A percentile compares a stretch with the other conserved stretches of the same genome.
These are phyloP conservation scores for Hypsibius dujardini DNA, from an alignment of 1,140 invertebrate species.

Conservation along the genomic window DNA sequence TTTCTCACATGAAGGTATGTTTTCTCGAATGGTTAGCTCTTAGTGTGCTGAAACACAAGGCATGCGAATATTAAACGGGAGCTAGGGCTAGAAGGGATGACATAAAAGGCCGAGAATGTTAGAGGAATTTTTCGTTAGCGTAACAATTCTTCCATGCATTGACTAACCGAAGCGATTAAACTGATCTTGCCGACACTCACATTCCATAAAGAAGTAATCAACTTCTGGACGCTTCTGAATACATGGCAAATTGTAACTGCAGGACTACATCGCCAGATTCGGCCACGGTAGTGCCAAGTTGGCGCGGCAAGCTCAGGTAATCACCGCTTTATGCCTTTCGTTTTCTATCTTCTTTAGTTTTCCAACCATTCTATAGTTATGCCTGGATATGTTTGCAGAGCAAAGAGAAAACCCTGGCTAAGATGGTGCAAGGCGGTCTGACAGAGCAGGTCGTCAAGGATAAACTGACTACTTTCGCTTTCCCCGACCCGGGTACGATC, in stretches of 20 bases:
- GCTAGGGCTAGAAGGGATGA: no score
- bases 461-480: constrained; percentile 62
- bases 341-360: no score
- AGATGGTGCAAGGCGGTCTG: constrained; percentile 92
- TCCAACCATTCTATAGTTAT: no score
- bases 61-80: no score
- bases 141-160: constrained; percentile 5
- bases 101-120: constrained; percentile 32
- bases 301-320: constrained; percentile 90
- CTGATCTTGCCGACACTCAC: no score
- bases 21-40: no score
- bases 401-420: constrained; percentile 95
- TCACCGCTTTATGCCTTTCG: no score
- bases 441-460: constrained; percentile 82
- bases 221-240: background rate
- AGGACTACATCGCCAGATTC: constrained; percentile 96
- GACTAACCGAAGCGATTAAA: constrained; percentile 13
- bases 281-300: constrained; percentile 97
- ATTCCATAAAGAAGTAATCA: no score
- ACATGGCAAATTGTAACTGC: background rate
- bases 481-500: constrained; percentile 84
- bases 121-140: no score
- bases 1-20: constrained; percentile 85
- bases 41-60: no score
- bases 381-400: no score